Evolutionary conservation across 2,797 vertebrate species (phyloP).

Genomic region (Saxicola maurus): DNA sequence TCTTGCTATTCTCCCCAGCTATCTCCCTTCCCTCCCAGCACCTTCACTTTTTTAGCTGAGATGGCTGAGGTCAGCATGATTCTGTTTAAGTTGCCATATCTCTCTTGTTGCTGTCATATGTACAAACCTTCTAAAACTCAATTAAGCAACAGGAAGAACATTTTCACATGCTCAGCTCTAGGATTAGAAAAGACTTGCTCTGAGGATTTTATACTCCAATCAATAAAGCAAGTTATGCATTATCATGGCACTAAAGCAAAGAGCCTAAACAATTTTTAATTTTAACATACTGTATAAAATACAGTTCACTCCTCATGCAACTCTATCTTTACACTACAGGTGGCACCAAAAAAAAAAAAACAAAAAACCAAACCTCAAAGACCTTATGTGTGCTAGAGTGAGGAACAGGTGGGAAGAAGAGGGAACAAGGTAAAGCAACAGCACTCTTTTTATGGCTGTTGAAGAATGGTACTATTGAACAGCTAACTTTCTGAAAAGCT

Average conservation of each 20-base stretch:
- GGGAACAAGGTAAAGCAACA: not conserved
- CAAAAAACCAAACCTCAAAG: not conserved
- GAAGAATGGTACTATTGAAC: not conserved
- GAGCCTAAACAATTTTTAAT: not conserved
- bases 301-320: not conserved
- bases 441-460: not conserved
- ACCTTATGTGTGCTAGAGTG: fast-evolving
- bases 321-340: not conserved
- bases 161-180: not conserved
- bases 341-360: not conserved
- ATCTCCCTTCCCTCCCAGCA: not conserved
- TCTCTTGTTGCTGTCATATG: not conserved
- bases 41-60: not conserved
- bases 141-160: not conserved
- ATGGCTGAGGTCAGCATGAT: not conserved
- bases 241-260: not conserved
- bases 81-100: not conserved
- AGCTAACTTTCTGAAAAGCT: not conserved
- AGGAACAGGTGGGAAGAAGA: not conserved
- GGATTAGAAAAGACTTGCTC: not conserved
- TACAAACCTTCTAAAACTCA: not conserved
- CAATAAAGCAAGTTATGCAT: not conserved
- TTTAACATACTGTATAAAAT: not conserved
- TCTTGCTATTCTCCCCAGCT: not conserved
- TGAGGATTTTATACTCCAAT: not conserved